Percentiles rank a stretch among this genome's conserved stretches.
Conservation (phyloP, 1,140 invertebrate genomes). For the Calycopis cecrops region DNA sequence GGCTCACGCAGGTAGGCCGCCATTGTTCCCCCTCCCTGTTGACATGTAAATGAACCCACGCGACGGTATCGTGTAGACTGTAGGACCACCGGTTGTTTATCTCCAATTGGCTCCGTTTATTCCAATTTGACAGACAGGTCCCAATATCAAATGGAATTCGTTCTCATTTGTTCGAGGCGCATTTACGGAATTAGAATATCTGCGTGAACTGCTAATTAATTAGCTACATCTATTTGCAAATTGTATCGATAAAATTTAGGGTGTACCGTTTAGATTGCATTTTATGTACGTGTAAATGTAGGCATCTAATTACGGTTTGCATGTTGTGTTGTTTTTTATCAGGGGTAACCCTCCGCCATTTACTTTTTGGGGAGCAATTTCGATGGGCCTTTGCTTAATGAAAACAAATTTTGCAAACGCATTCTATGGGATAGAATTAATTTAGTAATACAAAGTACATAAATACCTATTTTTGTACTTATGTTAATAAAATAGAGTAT, state of each 20-base stretch:
- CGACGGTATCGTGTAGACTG: slow-evolving; percentile 38
- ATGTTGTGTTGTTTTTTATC: no score
- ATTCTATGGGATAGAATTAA: no score
- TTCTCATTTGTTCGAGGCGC: slow-evolving; percentile 44
- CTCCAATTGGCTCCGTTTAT: slow-evolving; percentile 67
- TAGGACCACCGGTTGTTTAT: slow-evolving; percentile 62
- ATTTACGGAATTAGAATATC: slow-evolving; percentile 30
- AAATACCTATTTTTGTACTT: no score
- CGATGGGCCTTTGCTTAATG: no score
- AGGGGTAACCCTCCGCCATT: no score
- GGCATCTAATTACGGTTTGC: no score
- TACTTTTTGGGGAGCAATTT: no score
- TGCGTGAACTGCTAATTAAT: not conserved
- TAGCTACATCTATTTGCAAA: not conserved
- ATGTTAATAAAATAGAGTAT: no score
- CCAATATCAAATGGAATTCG: slow-evolving; percentile 50
- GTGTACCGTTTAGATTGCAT: slow-evolving; percentile 1
- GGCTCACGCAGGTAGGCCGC: slow-evolving; percentile 41
- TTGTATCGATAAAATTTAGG: not conserved
- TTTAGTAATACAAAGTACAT: no score
- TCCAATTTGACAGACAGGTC: slow-evolving; percentile 60
- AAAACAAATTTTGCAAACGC: no score
- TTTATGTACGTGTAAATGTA: not conserved
- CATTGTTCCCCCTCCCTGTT: slow-evolving; percentile 41
- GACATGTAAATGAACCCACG: slow-evolving; percentile 64